phyloP scores from a whole-genome alignment of 2,888 invertebrate species.

The Archaeoteleia sp. region DNA sequence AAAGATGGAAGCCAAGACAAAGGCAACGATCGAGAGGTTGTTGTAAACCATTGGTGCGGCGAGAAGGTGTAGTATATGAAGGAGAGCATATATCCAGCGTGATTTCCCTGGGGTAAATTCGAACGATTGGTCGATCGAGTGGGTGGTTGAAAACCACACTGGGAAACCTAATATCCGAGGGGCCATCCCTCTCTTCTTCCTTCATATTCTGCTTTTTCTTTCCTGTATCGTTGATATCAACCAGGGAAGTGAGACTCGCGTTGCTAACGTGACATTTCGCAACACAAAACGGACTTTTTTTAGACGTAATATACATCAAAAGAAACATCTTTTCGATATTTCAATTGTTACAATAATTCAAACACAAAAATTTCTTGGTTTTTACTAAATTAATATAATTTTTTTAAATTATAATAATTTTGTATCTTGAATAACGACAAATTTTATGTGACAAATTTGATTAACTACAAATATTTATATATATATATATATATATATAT shows the following conservation, averaged over 20 bases:
- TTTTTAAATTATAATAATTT: too few relatives aligned
- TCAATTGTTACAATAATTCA: constrained; percentile 5
- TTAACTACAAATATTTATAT: too few relatives aligned
- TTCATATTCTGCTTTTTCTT: constrained; percentile 41
- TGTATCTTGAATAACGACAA: too few relatives aligned
- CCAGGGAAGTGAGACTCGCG: constrained; percentile 35
- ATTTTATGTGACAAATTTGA: too few relatives aligned
- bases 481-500: too few relatives aligned
- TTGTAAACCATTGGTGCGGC: constrained; percentile 50
- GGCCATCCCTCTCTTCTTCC: constrained; percentile 55
- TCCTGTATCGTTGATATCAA: constrained; percentile 39
- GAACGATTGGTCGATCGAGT: constrained; percentile 73
- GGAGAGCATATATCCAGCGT: constrained; percentile 71
- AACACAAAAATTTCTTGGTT: too few relatives aligned
- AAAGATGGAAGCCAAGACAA: constrained; percentile 26
- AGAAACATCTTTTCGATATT: background rate
- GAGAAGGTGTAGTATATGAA: constrained; percentile 53
- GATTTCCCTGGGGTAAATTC: constrained; percentile 73
- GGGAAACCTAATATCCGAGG: constrained; percentile 73
- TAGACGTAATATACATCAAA: too few relatives aligned
- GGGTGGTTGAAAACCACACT: constrained; percentile 73
- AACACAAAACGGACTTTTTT: constrained; percentile 21
- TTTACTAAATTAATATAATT: too few relatives aligned
- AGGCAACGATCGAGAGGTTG: constrained; percentile 41
- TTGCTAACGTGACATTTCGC: constrained; percentile 37